phyloP scores from a whole-genome alignment of 2,113 vertebrate species.

The Prunella fulvescens region DNA sequence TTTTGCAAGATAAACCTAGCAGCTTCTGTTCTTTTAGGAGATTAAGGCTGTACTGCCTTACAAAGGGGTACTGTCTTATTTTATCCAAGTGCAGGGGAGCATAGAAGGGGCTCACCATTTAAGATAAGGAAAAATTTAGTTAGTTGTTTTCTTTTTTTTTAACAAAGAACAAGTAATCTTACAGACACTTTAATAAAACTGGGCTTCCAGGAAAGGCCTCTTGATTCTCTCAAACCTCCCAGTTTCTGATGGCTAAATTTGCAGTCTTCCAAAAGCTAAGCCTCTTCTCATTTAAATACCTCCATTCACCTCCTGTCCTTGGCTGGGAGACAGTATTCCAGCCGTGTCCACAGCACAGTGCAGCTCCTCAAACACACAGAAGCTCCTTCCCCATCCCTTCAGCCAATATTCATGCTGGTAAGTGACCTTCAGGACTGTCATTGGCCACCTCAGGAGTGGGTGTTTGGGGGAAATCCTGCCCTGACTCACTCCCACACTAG shows the following conservation, averaged over 20 bases:
- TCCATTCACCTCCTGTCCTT: not conserved
- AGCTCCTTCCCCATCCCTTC: not conserved
- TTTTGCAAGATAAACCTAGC: not conserved
- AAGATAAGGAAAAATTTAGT: not conserved
- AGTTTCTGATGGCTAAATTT: not conserved
- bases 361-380: not conserved
- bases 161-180: not conserved
- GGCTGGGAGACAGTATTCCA: not conserved
- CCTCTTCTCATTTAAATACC: constrained; percentile 2
- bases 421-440: not conserved
- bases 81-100: not conserved
- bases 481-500: constrained; percentile 28
- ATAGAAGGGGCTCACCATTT: not conserved
- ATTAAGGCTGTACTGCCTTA: not conserved
- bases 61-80: not conserved
- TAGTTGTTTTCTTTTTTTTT: not conserved
- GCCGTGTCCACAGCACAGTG: accelerated
- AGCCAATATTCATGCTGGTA: not conserved
- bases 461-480: constrained; percentile 33
- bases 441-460: not conserved
- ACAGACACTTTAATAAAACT: not conserved
- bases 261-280: not conserved
- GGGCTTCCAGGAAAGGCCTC: not conserved
- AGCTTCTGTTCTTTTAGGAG: not conserved
- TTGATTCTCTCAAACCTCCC: not conserved